Conservation (phyloP, 2,113 vertebrate genomes). For the Callipepla californica region DNA sequence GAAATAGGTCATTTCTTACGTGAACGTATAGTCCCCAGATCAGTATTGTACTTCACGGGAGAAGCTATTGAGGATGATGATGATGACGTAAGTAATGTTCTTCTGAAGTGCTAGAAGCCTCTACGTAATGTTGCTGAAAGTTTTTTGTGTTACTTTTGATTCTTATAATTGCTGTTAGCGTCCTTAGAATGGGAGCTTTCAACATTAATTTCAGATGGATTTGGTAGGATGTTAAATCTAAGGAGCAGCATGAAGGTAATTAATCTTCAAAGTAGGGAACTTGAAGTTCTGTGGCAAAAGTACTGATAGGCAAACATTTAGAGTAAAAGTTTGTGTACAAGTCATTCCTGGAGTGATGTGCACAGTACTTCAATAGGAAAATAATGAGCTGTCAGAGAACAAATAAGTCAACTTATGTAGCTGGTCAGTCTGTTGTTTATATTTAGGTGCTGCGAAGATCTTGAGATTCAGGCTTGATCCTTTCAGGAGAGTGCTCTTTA, state of each 20-base stretch:
- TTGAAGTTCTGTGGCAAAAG: not conserved
- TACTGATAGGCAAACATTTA: not conserved
- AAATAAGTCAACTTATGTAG: not conserved
- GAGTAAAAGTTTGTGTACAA: not conserved
- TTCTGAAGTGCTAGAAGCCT: not conserved
- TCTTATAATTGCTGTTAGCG: not conserved
- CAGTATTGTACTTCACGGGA: constrained; percentile 97
- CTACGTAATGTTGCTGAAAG: not conserved
- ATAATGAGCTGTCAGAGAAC: not conserved
- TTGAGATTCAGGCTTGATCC: not conserved
- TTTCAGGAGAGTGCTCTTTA: not conserved
- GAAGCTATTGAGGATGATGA: constrained; percentile 99
- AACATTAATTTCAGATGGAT: not conserved
- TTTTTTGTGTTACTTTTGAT: not conserved
- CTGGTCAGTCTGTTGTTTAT: not conserved
- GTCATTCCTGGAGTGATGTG: not conserved
- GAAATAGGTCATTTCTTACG: constrained; percentile 99
- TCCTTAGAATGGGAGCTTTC: not conserved
- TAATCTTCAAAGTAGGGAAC: not conserved
- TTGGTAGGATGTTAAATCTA: not conserved
- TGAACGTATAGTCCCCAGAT: constrained; percentile 95
- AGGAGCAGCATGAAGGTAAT: not conserved
- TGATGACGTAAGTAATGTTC: constrained; percentile 86
- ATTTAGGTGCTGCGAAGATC: not conserved
- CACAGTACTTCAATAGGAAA: not conserved